phyloP scores from a whole-genome alignment of 2,113 vertebrate species.

The Epinephelus lanceolatus region DNA sequence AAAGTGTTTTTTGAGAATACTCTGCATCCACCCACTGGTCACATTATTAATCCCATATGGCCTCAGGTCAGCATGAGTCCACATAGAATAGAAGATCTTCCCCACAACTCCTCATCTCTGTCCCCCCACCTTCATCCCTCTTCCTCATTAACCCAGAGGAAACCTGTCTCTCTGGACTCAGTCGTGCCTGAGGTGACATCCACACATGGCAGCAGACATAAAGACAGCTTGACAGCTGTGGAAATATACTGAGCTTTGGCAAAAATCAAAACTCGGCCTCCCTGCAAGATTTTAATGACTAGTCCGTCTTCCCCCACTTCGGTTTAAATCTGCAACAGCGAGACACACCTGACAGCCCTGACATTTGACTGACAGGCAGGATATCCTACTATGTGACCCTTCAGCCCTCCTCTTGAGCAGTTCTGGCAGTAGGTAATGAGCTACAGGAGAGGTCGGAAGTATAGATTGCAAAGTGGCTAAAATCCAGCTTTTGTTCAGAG shows the following conservation, averaged over 20 bases:
- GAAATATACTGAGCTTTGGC: slow-evolving; percentile 57
- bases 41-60: slow-evolving; percentile 44
- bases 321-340: slow-evolving; percentile 47
- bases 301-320: slow-evolving; percentile 49
- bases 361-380: slow-evolving; percentile 80
- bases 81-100: not conserved
- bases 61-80: slow-evolving; percentile 16
- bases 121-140: slow-evolving; percentile 23
- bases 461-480: slow-evolving; percentile 57
- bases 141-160: slow-evolving; percentile 65
- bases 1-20: no score
- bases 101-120: slow-evolving; percentile 18
- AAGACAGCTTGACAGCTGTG: slow-evolving; percentile 74
- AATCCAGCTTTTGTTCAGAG: slow-evolving; percentile 45
- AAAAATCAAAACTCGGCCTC: slow-evolving; percentile 62
- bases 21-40: slow-evolving; percentile 1
- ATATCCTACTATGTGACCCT: slow-evolving; percentile 78
- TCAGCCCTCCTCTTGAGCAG: slow-evolving; percentile 57
- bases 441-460: slow-evolving; percentile 58
- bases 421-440: slow-evolving; percentile 68
- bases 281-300: slow-evolving; percentile 75
- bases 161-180: slow-evolving; percentile 41
- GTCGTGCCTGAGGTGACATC: slow-evolving; percentile 68
- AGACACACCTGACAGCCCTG: slow-evolving; percentile 72
- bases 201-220: slow-evolving; percentile 52